Evolutionary conservation across 2,888 invertebrate genomes (phyloP).

Genomic region (Phanerotoma sp.): DNA sequence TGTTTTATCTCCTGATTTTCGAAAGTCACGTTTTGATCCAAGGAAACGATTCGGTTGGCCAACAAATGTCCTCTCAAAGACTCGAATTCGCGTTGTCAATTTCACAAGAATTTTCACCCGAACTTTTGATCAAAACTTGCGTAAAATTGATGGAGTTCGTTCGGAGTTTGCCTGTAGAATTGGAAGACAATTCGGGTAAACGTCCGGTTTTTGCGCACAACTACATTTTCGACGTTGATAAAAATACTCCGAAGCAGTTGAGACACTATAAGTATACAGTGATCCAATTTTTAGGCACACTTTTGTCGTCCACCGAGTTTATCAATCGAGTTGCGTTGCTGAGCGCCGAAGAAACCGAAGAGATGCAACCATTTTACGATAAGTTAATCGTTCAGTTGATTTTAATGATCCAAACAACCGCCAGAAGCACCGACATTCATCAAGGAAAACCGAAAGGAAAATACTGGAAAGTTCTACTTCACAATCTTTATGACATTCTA

Average conservation of each 20-base stretch:
- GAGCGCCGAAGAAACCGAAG: constrained; percentile 56
- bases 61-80: constrained; percentile 39
- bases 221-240: constrained; percentile 66
- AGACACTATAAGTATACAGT: constrained; percentile 83
- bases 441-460: constrained; percentile 64
- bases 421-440: constrained; percentile 65
- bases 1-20: constrained; percentile 71
- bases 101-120: constrained; percentile 67
- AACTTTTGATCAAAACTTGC: constrained; percentile 66
- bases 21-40: constrained; percentile 66
- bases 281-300: constrained; percentile 71
- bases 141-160: constrained; percentile 69
- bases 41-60: constrained; percentile 52
- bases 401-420: constrained; percentile 67
- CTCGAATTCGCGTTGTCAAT: constrained; percentile 71
- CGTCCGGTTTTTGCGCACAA: constrained; percentile 36
- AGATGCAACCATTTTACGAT: constrained; percentile 68
- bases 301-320: constrained; percentile 70
- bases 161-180: constrained; percentile 67
- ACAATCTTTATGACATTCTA: constrained; percentile 70
- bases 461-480: constrained; percentile 81
- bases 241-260: constrained; percentile 72
- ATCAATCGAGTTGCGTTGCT: constrained; percentile 67
- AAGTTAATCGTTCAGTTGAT: constrained; percentile 69
- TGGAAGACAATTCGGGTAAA: constrained; percentile 58